These are phyloP conservation scores for Acrocephalus arundinaceus DNA, from an alignment of 2,113 vertebrate species.

Conservation along the genomic window DNA sequence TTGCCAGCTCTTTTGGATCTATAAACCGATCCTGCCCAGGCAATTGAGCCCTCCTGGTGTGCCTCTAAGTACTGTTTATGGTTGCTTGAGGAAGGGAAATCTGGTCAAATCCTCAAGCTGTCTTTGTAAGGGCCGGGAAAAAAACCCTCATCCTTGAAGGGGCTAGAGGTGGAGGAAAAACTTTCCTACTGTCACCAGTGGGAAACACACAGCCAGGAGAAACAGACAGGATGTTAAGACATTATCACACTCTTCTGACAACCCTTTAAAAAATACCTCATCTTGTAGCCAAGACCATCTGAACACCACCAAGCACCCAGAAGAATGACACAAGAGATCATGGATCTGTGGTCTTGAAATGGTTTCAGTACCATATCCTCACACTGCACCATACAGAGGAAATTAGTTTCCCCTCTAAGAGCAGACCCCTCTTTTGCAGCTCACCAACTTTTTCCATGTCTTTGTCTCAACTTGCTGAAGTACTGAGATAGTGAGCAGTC, in stretches of 20 bases:
- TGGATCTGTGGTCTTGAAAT: not conserved
- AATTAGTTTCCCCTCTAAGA: not conserved
- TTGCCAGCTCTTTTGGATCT: not conserved
- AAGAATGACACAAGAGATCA: not conserved
- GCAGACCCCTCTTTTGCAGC: not conserved
- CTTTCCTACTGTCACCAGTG: not conserved
- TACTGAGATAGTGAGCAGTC: not conserved
- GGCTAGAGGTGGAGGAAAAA: not conserved
- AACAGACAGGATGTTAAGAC: not conserved
- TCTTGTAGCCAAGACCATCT: not conserved
- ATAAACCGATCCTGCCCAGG: not conserved
- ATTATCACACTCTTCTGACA: not conserved
- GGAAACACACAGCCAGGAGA: not conserved
- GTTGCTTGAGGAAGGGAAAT: not conserved
- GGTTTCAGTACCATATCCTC: not conserved
- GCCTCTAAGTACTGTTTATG: not conserved
- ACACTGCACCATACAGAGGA: accelerated
- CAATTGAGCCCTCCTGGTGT: not conserved
- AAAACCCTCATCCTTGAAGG: not conserved
- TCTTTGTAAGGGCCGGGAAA: not conserved
- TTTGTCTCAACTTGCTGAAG: not conserved
- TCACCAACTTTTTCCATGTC: not conserved
- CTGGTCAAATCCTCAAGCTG: not conserved
- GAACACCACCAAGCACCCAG: not conserved
- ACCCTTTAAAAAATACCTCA: not conserved